Base-by-base conservation (phyloP, 2,113 vertebrate genomes). In the Gopherus flavomarginatus region DNA sequence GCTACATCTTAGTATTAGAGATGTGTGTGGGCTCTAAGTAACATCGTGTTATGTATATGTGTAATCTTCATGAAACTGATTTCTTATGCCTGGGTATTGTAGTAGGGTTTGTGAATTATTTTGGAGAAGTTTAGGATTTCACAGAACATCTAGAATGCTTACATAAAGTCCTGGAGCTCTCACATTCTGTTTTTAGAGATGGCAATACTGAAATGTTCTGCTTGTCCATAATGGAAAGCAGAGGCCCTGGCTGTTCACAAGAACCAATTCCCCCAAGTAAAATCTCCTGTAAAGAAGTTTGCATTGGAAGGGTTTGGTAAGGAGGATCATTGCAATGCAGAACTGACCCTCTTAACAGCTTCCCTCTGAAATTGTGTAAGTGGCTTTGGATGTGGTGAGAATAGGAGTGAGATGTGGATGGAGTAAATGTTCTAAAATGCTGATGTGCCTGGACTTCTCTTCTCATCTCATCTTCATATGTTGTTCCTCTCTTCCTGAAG, bases 1-100 rank as follows among this genome's bases (percentile, higher is more conserved):
- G 96, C 98, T 99, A 99, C 85, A 97, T 99, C 92, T 97, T 99
- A 56, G 98, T 99, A 83, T 98, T 99, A 96, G 99, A 99, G 97
- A 99, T 99, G 99, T 99, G 94, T 94, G 99, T 98, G 29, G 22
- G 27, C 21, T 75, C 31, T 50, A 59, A 50, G n/a, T 72, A 29
- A 14, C 24, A n/a, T 26, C 9, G 11, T 11, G 17, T 3, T 22
- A 17, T 29, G 2, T 12, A n/a, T 21, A 69, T 42, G 47, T 72
- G 78, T 50, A 42, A 0, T 9, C 26, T 75, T 49, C 5, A 38
- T 56, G 5, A 31, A 47, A 8, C 65, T 85, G 21, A 47, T 47
- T 94, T 93, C 49, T n/a, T 87, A 44, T 31, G 26, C 14, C 17
- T 7, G 50, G 86, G 19, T 2, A 59, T 94, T 81, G 1, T 69